Conservation (phyloP, 2,113 vertebrate species). For the Indicator indicator region DNA sequence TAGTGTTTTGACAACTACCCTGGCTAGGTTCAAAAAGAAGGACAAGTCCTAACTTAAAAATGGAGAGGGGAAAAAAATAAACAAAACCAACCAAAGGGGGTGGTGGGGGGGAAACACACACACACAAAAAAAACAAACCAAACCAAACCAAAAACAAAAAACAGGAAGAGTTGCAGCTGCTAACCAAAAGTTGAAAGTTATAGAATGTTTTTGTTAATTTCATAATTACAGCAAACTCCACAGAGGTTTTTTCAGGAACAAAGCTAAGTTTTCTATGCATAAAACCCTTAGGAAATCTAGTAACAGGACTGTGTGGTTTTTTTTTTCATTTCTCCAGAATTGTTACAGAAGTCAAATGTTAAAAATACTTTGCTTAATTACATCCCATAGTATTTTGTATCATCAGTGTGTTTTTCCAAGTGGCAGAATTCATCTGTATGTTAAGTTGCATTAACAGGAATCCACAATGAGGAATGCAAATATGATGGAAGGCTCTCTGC, state of each 20-base stretch:
- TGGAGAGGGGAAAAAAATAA: not conserved
- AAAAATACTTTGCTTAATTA: not conserved
- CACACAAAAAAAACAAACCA: too few relatives aligned
- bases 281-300: not conserved
- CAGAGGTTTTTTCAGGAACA: not conserved
- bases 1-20: not conserved
- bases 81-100: too few relatives aligned
- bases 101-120: too few relatives aligned
- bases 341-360: not conserved
- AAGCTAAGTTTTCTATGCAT: not conserved
- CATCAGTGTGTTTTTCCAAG: not conserved
- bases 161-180: not conserved
- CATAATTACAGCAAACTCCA: not conserved
- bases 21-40: not conserved
- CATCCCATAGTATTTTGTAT: not conserved
- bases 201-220: not conserved
- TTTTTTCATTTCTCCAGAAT: not conserved
- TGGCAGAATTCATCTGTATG: not conserved
- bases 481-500: not conserved
- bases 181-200: not conserved
- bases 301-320: not conserved
- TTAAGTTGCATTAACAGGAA: not conserved
- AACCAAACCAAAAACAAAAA: too few relatives aligned
- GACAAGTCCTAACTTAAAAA: not conserved
- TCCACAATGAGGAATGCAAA: not conserved